Base-by-base conservation (phyloP, 30 jellyfish, hydroid and myxozoan species). In the Rhopilema esculentum region DNA sequence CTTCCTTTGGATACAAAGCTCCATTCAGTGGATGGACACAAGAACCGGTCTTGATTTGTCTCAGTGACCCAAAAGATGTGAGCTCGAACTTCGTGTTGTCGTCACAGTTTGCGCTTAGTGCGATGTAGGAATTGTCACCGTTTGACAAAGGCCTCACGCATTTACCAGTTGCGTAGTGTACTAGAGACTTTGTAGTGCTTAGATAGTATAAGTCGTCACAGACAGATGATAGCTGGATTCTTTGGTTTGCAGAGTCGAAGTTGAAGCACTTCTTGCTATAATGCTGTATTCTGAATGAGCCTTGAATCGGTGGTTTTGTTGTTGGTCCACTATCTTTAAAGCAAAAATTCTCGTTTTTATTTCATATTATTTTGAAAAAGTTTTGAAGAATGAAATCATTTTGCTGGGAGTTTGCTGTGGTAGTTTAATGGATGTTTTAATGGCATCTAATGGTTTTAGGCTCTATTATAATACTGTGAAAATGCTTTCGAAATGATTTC, bases 171-270 rank as follows among this genome's bases (percentile, higher is more conserved):
- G 94, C 76, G 32, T 52, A 20, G 51, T 74, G 94, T 8, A 61
- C 82, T 61, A 86, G 72, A 4, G 77, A 48, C 12, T 75, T 86
- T 20, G 79, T 74, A 8, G 76, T 0, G 9, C 75, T 75, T 9
- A 86, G 29, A 80, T 86, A 30, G 74, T 50, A 86, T 4, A 86
- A 51, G 27, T 86, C 94, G 33, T 86, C 84, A 68, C 94, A 86
- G 19, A 75, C 24, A 6, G 88, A 74, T 1, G 74, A 1, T 0
- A 86, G 84, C n/a, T 61, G 88, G 49, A 86, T 70, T 26, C 66
- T 25, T 0, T 65, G 70, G 52, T 51, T 74, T 1, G 50, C 28
- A 1, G 61, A 66, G 25, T 82, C 76, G 66, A 6, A 69, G 22
- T 82, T 82, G 82, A 82, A 82, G 76, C 91, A 82, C 66, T 67